Evolutionary conservation across 2,797 vertebrate species (phyloP), one percentile per base, ranked within the genome.

Genomic region (Parauchenoglanis punctatus): DNA sequence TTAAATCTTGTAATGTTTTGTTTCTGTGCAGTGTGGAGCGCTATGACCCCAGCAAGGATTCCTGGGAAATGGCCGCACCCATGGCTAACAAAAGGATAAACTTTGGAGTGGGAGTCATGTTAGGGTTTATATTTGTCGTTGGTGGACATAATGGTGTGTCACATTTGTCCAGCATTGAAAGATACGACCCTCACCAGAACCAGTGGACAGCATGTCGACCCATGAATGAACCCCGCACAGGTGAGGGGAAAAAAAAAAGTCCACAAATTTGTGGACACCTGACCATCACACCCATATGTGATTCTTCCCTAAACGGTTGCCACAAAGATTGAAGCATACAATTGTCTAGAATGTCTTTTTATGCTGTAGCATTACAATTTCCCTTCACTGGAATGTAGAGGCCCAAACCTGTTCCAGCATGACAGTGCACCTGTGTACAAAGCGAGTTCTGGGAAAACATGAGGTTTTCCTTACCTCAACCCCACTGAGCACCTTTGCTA

Each of bases 81-180:
- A 99, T 99, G 99, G 97, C 97, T 17, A 98, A 99, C 87, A 99
- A 99, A 88, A 95, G 99, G 88, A 99, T 99, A 88, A 98, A 99
- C 96, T 99, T 99, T 15, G 99, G 98, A 0, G 97, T 99, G 0
- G 98, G 98, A 0, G 97, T 99, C 83, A 98, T 98, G 98, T 95
- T 99, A 83, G 99, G 99, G 88, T 99, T 99, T 93, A 97, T 99
- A 91, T 99, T 99, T 83, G 98, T 99, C 44, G 99, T 99, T 1
- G 98, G 98, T 0, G 98, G 99, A 23, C 99, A 99, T 95, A 99
- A 99, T 0, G 99, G 99, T 0, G 98, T 99, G 87, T 99, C 97
- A 1, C 99, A 99, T 93, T 91, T 99, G 85, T 97, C 98, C 80
- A 99, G 98, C 96, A 98, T 99, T 0, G 99, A 99, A 96, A 95